Base-by-base conservation (phyloP, 1,140 invertebrate genomes). In the Drosophila obscura region DNA sequence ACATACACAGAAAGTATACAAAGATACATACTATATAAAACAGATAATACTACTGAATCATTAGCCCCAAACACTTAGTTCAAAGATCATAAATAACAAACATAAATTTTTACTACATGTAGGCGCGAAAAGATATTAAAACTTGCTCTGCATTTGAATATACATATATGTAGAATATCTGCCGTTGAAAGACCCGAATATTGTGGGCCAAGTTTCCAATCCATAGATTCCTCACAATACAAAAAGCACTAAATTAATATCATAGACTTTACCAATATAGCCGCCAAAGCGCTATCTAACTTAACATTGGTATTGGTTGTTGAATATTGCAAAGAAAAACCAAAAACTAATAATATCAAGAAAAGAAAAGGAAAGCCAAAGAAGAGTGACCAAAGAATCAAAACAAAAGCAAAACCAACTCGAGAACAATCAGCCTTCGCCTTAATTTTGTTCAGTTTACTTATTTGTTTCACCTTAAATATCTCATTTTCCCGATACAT, bases 221-320 rank as follows among this genome's bases (percentile, higher is more conserved):
- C 78, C 90, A 91, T 91, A 91, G 81, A 91, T 91, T 91, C 88
- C 90, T 91, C 90, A 91, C 84, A 91, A 91, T 91, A 79, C 84
- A 91, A 91, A 91, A 91, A 91, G 90, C 90, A 91, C 90, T 91
- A 87, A 87, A 88, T 88, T 77, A 88, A 88, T 88, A 88, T 88
- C 84, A 89, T 85, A 89, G 77, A 84, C 81, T 67, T 72, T 85
- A 87, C 85, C 80, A 90, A 84, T 85, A 74, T 79, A 62, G 57
- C 56, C 19, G 19, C 19, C 3, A 35, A 16, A 45, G 16, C 7
- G 67, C 73, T 76, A 77, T 67, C 51, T 61, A 57, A 50, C 51
- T 53, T 51, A 50, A 71, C 88, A 82, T 88, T 88, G 83, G 83
- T 88, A 88, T 88, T 83, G 83, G 83, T 88, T 88, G 83, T 71